These are phyloP conservation scores for Agrotis exclamationis DNA, from an alignment of 2,888 invertebrate genomes.

Conservation along the genomic window DNA sequence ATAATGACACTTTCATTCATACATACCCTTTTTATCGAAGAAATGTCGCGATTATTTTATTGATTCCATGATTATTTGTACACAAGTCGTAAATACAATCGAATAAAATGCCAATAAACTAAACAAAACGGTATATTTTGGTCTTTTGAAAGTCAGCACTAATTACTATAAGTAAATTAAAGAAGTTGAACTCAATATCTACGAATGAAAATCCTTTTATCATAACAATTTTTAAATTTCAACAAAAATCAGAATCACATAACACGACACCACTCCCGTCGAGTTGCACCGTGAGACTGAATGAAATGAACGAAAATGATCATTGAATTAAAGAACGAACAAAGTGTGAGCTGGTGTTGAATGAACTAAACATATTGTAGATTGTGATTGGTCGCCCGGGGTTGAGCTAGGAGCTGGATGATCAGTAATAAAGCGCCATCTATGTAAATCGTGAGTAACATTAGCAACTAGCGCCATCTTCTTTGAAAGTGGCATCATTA, in stretches of 20 bases:
- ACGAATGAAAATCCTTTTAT: conserved; percentile 61
- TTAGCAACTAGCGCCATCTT: conserved; percentile 18
- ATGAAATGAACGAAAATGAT: conserved; percentile 60
- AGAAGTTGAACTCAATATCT: conserved; percentile 37
- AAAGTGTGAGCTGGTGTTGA: conserved; percentile 43
- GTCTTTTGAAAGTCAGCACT: conserved; percentile 22
- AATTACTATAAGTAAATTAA: conserved; percentile 17
- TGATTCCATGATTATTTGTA: conserved; percentile 86
- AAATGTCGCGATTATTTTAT: conserved; percentile 77
- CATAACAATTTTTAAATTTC: conserved; percentile 69
- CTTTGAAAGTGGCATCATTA: background rate
- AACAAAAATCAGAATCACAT: conserved; percentile 64
- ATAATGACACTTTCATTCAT: conserved; percentile 78
- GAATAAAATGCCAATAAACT: conserved; percentile 47
- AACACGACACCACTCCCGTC: conserved; percentile 65
- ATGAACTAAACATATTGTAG: conserved; percentile 51
- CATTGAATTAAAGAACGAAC: conserved; percentile 35
- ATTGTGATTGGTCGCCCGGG: conserved; percentile 52
- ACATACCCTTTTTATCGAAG: conserved; percentile 82
- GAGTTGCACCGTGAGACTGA: conserved; percentile 73
- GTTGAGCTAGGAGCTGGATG: background rate
- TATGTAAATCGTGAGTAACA: background rate
- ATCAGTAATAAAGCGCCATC: conserved; percentile 38
- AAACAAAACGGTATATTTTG: conserved; percentile 16
- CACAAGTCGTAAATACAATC: conserved; percentile 75